Evolutionary conservation across 1,140 invertebrate species (phyloP).

Genomic region (Delia radicum): DNA sequence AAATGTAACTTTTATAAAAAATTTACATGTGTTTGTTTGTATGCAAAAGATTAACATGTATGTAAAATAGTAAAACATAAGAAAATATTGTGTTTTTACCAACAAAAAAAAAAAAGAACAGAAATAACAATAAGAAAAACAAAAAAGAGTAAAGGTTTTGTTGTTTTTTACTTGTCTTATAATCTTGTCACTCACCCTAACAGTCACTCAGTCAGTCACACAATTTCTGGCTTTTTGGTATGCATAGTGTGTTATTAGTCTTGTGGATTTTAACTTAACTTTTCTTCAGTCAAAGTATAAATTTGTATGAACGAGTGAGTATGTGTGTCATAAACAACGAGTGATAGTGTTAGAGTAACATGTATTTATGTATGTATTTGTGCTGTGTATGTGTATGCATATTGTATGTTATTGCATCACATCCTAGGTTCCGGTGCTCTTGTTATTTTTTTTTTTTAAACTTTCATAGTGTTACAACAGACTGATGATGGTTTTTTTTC

Average conservation of each 20-base stretch:
- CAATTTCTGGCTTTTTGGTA: not conserved
- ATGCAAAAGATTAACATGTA: not conserved
- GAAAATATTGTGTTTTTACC: not conserved
- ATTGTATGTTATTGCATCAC: not conserved
- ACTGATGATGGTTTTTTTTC: not conserved
- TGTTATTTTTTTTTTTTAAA: not conserved
- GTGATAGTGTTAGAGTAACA: not conserved
- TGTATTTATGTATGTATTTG: not conserved
- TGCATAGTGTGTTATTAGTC: not conserved
- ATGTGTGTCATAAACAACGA: not conserved
- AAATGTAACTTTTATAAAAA: not conserved
- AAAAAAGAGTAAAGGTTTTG: not conserved
- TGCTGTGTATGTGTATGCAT: not conserved
- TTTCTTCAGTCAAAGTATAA: not conserved
- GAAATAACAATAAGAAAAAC: not conserved
- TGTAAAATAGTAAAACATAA: not conserved
- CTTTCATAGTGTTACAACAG: not conserved
- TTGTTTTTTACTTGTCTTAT: not conserved
- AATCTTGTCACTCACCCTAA: not conserved
- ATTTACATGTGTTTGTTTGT: not conserved
- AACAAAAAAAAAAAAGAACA: not conserved
- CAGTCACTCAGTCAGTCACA: not conserved
- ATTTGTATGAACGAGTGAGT: not conserved
- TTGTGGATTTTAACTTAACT: slow-evolving; percentile 4
- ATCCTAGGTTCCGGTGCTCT: not conserved